Conservation (phyloP, 2,797 vertebrate genomes). For the Neomorphus geoffroyi region DNA sequence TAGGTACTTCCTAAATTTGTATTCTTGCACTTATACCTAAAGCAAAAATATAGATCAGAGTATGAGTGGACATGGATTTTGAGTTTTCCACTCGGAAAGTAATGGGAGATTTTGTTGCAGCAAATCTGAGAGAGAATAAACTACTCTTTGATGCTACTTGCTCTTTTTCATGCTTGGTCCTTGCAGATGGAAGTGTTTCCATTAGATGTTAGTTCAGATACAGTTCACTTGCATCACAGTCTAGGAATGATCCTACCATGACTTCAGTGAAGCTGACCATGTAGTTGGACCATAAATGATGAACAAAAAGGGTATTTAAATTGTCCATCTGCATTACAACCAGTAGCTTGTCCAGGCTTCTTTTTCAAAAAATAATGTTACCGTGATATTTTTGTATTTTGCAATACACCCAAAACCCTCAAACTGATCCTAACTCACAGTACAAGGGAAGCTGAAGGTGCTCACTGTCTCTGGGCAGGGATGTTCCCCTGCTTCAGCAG, state of each 20-base stretch:
- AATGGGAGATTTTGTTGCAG: background rate
- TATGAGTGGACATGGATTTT: background rate
- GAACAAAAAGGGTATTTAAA: background rate
- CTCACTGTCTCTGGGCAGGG: background rate
- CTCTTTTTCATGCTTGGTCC: background rate
- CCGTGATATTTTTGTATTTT: background rate
- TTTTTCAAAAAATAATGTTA: background rate
- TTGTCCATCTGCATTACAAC: background rate
- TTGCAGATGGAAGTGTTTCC: background rate
- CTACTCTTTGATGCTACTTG: background rate
- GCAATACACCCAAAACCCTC: background rate
- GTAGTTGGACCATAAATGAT: background rate
- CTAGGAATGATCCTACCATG: background rate
- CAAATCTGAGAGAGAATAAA: background rate
- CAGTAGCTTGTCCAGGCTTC: background rate
- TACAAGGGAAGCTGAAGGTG: background rate
- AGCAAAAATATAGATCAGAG: background rate
- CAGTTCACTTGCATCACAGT: background rate
- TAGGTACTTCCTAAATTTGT: background rate
- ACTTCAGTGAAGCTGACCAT: background rate
- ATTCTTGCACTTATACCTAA: background rate
- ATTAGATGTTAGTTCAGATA: background rate
- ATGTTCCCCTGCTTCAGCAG: background rate
- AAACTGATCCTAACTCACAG: background rate
- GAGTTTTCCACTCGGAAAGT: background rate